A percentile compares a stretch with the other conserved stretches of the same genome.
These are phyloP conservation scores for Ommatoiulus sabulosus DNA, from an alignment of 2,888 invertebrate genomes.

Conservation along the genomic window DNA sequence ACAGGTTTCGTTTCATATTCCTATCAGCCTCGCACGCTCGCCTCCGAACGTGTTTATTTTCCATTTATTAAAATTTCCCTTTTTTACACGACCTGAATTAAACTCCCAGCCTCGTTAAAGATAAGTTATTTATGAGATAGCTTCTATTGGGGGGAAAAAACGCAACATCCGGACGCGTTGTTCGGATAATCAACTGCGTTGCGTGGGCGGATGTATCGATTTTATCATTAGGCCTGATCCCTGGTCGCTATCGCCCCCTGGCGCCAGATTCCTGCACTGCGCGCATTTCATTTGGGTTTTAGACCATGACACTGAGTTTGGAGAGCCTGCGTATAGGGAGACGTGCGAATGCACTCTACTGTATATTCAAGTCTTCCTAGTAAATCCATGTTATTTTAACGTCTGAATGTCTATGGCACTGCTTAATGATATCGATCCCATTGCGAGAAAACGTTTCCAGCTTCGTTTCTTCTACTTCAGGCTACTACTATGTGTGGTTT, in stretches of 20 bases:
- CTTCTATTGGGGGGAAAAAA: slow-evolving; percentile 20
- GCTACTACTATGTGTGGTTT: not conserved
- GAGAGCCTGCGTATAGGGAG: too few relatives aligned
- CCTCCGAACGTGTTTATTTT: not conserved
- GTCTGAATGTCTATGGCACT: not conserved
- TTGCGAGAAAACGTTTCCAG: not conserved
- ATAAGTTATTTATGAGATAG: slow-evolving; percentile 48
- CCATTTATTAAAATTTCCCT: not conserved
- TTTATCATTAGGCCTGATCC: not conserved
- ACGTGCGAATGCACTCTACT: not conserved
- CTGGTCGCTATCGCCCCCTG: not conserved
- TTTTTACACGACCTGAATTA: slow-evolving; percentile 16
- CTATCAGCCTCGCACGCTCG: not conserved
- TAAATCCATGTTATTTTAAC: not conserved
- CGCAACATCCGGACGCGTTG: slow-evolving; percentile 37
- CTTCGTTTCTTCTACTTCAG: not conserved
- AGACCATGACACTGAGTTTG: not conserved
- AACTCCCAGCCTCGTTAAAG: slow-evolving; percentile 24
- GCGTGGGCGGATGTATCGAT: slow-evolving; percentile 8
- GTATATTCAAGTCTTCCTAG: not conserved
- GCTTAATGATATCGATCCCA: slow-evolving; percentile 16
- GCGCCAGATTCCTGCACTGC: not conserved
- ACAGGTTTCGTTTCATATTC: not conserved
- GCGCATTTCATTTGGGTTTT: not conserved
- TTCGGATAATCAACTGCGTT: slow-evolving; percentile 32